Percentiles rank a stretch among this genome's conserved stretches.
phyloP scores from a whole-genome alignment of 2,797 vertebrate genomes.

The Pangasius krempfi region DNA sequence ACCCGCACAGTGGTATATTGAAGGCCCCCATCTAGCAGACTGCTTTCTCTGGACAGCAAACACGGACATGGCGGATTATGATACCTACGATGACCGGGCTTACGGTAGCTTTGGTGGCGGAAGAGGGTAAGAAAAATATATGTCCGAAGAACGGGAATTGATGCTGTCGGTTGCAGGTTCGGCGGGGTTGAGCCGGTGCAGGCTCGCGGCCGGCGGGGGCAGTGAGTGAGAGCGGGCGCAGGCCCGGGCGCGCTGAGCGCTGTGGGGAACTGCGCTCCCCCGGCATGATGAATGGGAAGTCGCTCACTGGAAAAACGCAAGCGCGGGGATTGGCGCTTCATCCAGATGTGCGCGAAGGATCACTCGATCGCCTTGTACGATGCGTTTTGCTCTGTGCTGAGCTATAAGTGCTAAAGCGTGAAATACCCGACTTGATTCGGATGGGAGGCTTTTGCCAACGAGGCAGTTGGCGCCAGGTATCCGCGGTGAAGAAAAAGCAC shows the following conservation, averaged over 20 bases:
- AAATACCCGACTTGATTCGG: background rate
- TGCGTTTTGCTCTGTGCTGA: background rate
- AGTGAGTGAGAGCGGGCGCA: background rate
- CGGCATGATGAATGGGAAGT: slow-evolving; percentile 61
- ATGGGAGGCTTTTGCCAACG: slow-evolving; percentile 42
- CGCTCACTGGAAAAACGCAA: slow-evolving; percentile 38
- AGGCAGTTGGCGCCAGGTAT: slow-evolving; percentile 56
- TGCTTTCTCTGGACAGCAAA: slow-evolving; percentile 83
- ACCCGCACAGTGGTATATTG: slow-evolving; percentile 61
- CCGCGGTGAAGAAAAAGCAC: slow-evolving; percentile 31
- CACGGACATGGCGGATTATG: slow-evolving; percentile 94
- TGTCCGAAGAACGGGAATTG: background rate
- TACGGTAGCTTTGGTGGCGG: slow-evolving; percentile 92
- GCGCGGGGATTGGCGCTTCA: slow-evolving; percentile 21
- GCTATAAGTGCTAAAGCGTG: background rate
- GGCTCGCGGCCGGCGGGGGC: background rate
- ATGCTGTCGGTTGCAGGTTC: background rate
- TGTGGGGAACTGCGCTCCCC: slow-evolving; percentile 1
- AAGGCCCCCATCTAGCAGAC: slow-evolving; percentile 80
- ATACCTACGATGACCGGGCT: slow-evolving; percentile 91
- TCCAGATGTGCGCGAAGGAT: background rate
- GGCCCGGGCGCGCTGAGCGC: slow-evolving; percentile 32
- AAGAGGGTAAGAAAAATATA: slow-evolving; percentile 81
- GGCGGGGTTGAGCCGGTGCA: background rate
- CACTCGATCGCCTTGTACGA: background rate